Evolutionary conservation across 1,140 invertebrate genomes (phyloP).

Genomic region (Bombus pascuorum): DNA sequence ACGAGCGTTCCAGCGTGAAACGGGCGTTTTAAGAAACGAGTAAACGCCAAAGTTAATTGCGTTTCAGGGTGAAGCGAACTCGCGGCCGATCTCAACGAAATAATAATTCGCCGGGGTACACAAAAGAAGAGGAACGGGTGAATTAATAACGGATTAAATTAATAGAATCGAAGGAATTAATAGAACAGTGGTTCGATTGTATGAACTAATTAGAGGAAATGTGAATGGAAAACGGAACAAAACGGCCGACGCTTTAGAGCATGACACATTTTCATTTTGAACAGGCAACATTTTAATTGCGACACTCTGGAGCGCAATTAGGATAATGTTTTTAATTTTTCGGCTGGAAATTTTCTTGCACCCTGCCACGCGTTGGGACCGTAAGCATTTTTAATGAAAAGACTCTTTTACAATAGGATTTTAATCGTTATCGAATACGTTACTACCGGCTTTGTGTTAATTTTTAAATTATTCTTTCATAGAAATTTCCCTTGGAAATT

Average conservation of each 20-base stretch:
- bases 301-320: constrained; percentile 40
- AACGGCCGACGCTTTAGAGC: constrained; percentile 21
- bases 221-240: constrained; percentile 19
- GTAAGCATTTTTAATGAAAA: constrained; percentile 43
- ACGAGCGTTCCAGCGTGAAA: not conserved
- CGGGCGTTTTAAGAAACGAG: not conserved
- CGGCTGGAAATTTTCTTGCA: constrained; percentile 37
- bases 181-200: constrained; percentile 36
- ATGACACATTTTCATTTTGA: constrained; percentile 42
- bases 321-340: constrained; percentile 55
- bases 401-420: constrained; percentile 41
- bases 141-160: no score
- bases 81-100: not conserved
- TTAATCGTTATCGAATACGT: constrained; percentile 44
- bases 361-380: not conserved
- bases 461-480: constrained; percentile 40
- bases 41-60: constrained; percentile 6
- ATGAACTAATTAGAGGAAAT: constrained; percentile 43
- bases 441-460: constrained; percentile 12
- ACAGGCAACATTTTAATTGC: constrained; percentile 51
- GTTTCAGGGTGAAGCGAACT: not conserved
- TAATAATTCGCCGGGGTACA: not conserved
- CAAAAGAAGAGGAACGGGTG: not conserved
- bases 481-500: constrained; percentile 22
- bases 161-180: constrained; percentile 15